Evolutionary conservation across 2,888 invertebrate genomes (phyloP), one percentile per base, ranked within the genome.

Genomic region (Malthinus seriepunctatus): DNA sequence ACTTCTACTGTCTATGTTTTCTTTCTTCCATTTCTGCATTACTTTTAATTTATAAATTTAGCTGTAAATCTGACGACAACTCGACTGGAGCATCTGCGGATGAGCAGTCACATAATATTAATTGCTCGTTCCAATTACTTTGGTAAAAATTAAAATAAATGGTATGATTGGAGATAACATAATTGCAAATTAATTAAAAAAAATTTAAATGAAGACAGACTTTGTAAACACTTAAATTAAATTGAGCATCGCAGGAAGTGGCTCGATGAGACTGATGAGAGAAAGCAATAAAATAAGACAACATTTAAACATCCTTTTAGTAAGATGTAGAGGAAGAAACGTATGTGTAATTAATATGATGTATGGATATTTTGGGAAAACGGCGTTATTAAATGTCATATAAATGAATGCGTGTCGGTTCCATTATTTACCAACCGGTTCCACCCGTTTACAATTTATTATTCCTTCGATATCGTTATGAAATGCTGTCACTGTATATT

Each of bases 401-500:
- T 42, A 42, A 42, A 42, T 54, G 55, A 64, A 60, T 64, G 59
- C 61, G 58, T 62, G 65, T 60, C 49, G 56, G 52, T 56, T 57
- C 52, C 62, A 66, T 65, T 69, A 67, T 67, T 69, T 66, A 67
- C 68, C 53, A 60, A 61, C 66, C 63, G 60, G 67, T 60, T 62
- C 60, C 61, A 57, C 57, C 61, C 61, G 56, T 61, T 54, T 35
- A 48, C 61, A 61, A 66, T 66, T 64, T 66, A 66, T 66, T 67
- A 66, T 64, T 66, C 64, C 56, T 66, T 64, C 58, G 63, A 66
- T 68, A 66, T 68, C 69, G 69, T 67, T 68, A 68, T 66, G 68
- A 66, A 68, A 67, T 64, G 67, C 70, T 70, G 71, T 72, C 73
- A 67, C 71, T 67, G 68, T 70, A 72, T 72, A 74, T 75, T 73